Evolutionary conservation across 2,113 vertebrate species (phyloP).

Genomic region (Oryctolagus cuniculus): DNA sequence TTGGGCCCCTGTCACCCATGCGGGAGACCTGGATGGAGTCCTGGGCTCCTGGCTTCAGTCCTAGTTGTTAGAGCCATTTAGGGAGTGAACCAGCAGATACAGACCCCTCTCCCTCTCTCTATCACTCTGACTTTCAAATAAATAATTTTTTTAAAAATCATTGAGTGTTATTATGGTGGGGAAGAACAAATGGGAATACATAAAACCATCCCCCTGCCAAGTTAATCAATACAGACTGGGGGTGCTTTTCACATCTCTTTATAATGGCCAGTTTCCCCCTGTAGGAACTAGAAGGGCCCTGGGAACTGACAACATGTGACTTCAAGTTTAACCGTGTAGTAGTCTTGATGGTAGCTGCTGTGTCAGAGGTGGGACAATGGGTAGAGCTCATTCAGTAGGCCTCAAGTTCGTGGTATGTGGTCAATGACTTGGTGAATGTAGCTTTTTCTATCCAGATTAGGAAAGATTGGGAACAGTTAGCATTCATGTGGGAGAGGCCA

Average conservation of each 20-base stretch:
- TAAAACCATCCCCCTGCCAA: background rate
- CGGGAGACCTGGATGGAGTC: too few relatives aligned
- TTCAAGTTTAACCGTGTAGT: background rate
- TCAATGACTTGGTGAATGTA: background rate
- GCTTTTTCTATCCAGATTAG: background rate
- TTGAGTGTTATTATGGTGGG: background rate
- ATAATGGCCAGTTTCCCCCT: background rate
- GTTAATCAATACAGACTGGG: background rate
- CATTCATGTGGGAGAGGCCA: background rate
- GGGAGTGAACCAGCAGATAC: too few relatives aligned
- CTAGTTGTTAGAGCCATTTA: too few relatives aligned
- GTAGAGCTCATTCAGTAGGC: background rate
- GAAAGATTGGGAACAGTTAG: background rate
- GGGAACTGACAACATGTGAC: background rate
- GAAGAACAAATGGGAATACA: background rate
- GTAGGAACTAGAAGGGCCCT: background rate
- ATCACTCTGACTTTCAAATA: too few relatives aligned
- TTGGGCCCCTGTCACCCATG: too few relatives aligned
- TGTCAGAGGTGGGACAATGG: background rate
- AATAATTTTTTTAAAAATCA: too few relatives aligned
- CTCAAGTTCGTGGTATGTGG: too few relatives aligned
- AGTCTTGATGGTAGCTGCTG: background rate
- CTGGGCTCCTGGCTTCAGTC: too few relatives aligned
- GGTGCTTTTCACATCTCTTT: background rate
- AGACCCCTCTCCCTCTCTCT: too few relatives aligned